These are phyloP conservation scores for Ailuropoda melanoleuca DNA, from an alignment of 2,113 vertebrate genomes.

Conservation along the genomic window DNA sequence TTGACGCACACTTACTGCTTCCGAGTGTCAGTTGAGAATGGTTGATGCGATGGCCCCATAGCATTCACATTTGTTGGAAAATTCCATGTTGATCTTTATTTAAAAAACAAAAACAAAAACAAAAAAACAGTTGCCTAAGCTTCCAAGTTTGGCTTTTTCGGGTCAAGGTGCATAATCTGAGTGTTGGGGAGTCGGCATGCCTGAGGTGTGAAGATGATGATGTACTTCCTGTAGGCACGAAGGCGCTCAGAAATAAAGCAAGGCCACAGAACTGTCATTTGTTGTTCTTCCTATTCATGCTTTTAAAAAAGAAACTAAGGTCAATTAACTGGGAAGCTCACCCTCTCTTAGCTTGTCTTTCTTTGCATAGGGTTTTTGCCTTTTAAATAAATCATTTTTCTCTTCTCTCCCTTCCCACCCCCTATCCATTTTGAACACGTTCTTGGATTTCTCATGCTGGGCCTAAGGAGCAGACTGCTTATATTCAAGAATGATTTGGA, in stretches of 20 bases:
- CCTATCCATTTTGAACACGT: slow-evolving; percentile 80
- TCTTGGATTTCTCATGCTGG: slow-evolving; percentile 85
- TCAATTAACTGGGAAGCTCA: slow-evolving; percentile 89
- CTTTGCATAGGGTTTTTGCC: slow-evolving; percentile 85
- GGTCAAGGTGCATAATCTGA: slow-evolving; percentile 79
- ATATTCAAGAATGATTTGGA: slow-evolving; percentile 89
- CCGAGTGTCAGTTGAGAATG: slow-evolving; percentile 84
- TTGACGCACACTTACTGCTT: slow-evolving; percentile 82
- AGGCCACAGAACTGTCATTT: slow-evolving; percentile 82
- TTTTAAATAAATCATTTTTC: slow-evolving; percentile 87
- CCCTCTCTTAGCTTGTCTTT: slow-evolving; percentile 85
- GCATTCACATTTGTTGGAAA: slow-evolving; percentile 82
- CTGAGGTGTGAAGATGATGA: slow-evolving; percentile 85
- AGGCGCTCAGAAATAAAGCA: slow-evolving; percentile 81
- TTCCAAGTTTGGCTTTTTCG: slow-evolving; percentile 75
- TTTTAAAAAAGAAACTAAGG: slow-evolving; percentile 83
- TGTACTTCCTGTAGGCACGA: slow-evolving; percentile 83
- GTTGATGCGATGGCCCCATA: slow-evolving; percentile 74
- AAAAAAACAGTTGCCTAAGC: slow-evolving; percentile 77
- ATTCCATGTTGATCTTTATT: slow-evolving; percentile 80
- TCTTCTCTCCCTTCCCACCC: slow-evolving; percentile 54
- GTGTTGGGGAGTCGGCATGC: slow-evolving; percentile 77
- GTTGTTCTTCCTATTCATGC: slow-evolving; percentile 81
- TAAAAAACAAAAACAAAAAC: not conserved
- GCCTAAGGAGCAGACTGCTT: slow-evolving; percentile 86